Base-by-base conservation (phyloP, 2,888 invertebrate genomes). In the Acrobasis suavella region DNA sequence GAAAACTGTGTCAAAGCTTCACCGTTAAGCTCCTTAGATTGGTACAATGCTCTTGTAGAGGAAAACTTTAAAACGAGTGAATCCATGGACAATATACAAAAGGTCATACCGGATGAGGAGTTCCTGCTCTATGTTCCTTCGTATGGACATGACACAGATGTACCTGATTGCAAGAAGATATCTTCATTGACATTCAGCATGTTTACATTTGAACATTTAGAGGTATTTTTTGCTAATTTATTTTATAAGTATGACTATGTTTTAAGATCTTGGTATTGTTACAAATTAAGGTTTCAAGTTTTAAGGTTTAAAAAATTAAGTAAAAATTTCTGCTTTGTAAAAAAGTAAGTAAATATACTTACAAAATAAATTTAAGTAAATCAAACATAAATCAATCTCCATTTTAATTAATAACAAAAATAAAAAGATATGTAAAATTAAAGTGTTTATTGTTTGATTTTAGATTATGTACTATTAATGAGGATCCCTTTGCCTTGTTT, bases 1-100 rank as follows among this genome's bases (percentile, higher is more conserved):
- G 84, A 93, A 7, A 94, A 95, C 79, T 97, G 96, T 81, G 72
- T 94, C 8, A 92, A 93, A 72, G 95, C 95, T 39, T 95, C 94
- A 1, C 93, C 94, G 39, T 80, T 96, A n/a, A 93, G 94, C 37
- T 93, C 94, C 59, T 89, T 95, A 71, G 95, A 96, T 80, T 93
- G 96, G 77, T 95, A 95, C 81, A 94, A 94, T 69, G 89, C 94
- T 58, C 90, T 93, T 17, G 83, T 93, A 8, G 94, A 95, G 74
- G 94, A 94, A 67, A n/a, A 32, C 6, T 52, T 52, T 32, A 52
- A 32, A 32, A 52, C 32, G n/a, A 52, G 52, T 22, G 52, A 52
- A 52, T 14, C 16, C 1, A 42, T 42, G 8, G 17, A 42, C 16
- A 56, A 56, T 56, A 22, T 56, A 22, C 46, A 56, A 7, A 56